Evolutionary conservation across 2,888 invertebrate genomes (phyloP).

Genomic region (Hypena proboscidalis): DNA sequence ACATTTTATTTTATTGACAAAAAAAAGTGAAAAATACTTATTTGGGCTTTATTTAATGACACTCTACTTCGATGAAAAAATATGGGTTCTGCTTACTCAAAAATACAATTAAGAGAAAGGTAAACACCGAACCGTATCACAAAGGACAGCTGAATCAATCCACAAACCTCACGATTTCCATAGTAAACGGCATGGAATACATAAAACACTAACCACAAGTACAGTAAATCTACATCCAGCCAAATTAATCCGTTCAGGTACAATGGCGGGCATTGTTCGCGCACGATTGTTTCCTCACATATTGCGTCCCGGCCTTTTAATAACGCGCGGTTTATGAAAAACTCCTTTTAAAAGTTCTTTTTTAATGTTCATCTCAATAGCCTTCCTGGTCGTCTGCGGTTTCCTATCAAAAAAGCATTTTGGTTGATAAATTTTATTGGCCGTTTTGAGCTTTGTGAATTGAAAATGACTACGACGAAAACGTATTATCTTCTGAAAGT

Average conservation of each 20-base stretch:
- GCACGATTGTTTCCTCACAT: constrained; percentile 50
- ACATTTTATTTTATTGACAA: too few species aligned
- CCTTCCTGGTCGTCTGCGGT: constrained; percentile 21
- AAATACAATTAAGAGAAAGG: too few species aligned
- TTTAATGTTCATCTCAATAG: constrained; percentile 37
- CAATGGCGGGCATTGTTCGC: constrained; percentile 41
- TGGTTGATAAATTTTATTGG: constrained; percentile 5
- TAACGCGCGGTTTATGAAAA: constrained; percentile 48
- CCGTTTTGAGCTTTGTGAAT: background rate
- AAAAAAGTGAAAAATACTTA: too few species aligned
- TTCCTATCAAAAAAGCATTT: constrained; percentile 9
- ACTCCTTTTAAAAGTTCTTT: constrained; percentile 29
- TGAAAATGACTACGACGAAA: background rate
- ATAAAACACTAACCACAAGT: constrained; percentile 1
- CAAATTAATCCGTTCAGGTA: constrained; percentile 49
- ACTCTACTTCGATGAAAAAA: too few species aligned
- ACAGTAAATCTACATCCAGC: constrained; percentile 13
- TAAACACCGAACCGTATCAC: too few species aligned
- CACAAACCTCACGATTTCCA: background rate
- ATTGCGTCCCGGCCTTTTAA: constrained; percentile 48
- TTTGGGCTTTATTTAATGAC: too few species aligned
- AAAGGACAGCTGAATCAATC: too few species aligned
- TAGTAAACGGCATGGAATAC: background rate
- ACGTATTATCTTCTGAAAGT: too few species aligned
- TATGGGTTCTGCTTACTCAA: too few species aligned